Evolutionary conservation across 2,113 vertebrate genomes (phyloP).

Genomic region (Odocoileus virginianus): DNA sequence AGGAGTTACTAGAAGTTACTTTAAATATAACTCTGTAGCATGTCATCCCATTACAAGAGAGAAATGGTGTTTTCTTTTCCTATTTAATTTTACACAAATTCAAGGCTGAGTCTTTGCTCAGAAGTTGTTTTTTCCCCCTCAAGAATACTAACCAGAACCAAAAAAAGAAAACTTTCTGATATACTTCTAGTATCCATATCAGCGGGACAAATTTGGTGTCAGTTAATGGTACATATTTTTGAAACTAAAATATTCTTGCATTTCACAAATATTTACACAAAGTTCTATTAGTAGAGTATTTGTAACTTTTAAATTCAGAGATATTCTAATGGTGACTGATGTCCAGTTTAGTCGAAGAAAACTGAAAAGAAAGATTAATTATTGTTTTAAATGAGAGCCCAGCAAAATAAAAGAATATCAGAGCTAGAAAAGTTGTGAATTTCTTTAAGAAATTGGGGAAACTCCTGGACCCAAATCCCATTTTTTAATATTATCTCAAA

Average conservation of each 20-base stretch:
- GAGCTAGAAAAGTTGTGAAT: background rate
- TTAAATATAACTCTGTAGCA: background rate
- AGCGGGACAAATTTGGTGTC: background rate
- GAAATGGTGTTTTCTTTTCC: background rate
- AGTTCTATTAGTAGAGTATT: background rate
- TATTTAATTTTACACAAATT: background rate
- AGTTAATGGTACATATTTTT: background rate
- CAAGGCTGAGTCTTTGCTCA: background rate
- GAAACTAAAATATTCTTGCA: background rate
- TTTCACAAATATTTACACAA: background rate
- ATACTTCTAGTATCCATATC: background rate
- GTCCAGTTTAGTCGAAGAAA: background rate
- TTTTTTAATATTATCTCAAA: background rate
- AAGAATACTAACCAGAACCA: background rate
- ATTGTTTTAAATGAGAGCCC: constrained; percentile 4
- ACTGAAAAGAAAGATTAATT: background rate
- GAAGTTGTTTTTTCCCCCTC: too few relatives aligned
- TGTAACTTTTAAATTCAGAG: background rate
- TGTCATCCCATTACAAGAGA: background rate
- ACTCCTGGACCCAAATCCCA: background rate
- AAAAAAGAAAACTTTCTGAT: background rate
- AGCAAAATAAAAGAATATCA: background rate
- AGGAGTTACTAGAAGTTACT: background rate
- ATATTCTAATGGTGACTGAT: background rate
- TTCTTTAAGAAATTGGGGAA: background rate